Evolutionary conservation across 1,140 invertebrate species (phyloP).

Genomic region (Parapsyche elsis): DNA sequence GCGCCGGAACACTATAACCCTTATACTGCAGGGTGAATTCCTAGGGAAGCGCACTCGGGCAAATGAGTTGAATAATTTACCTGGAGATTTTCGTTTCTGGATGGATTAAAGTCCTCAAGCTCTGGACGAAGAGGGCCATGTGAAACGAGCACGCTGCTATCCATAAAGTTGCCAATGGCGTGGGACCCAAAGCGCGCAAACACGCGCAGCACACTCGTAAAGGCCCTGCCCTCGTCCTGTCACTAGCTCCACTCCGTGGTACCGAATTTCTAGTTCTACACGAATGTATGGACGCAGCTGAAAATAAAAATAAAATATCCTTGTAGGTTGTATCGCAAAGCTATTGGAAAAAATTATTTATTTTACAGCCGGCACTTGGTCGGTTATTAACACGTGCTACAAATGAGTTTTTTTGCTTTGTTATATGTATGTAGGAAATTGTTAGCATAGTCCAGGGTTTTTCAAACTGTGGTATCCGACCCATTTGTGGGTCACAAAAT

Average conservation of each 20-base stretch:
- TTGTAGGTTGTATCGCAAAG: too few relatives aligned
- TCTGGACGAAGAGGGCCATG: slow-evolving; percentile 58
- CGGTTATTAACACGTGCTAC: too few relatives aligned
- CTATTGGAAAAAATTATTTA: too few relatives aligned
- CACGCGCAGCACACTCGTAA: not conserved
- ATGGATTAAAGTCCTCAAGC: slow-evolving; percentile 54
- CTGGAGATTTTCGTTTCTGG: slow-evolving; percentile 20
- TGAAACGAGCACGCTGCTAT: slow-evolving; percentile 59
- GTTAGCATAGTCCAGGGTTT: too few relatives aligned
- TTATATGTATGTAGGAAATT: too few relatives aligned
- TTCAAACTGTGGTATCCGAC: too few relatives aligned
- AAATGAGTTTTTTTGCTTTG: too few relatives aligned
- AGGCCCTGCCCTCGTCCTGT: not conserved
- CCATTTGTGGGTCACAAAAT: too few relatives aligned
- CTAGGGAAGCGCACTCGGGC: too few relatives aligned
- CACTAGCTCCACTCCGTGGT: not conserved
- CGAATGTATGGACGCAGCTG: slow-evolving; percentile 28
- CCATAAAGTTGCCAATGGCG: slow-evolving; percentile 61
- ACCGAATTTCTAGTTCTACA: not conserved
- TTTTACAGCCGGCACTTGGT: too few relatives aligned
- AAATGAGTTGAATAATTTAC: slow-evolving; percentile 18
- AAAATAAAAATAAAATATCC: slow-evolving; percentile 6
- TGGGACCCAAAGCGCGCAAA: not conserved
- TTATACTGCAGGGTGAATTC: too few relatives aligned
- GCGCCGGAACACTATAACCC: not conserved